Base-by-base conservation (phyloP, 1,140 invertebrate genomes). In the Mesaphorura yosii region DNA sequence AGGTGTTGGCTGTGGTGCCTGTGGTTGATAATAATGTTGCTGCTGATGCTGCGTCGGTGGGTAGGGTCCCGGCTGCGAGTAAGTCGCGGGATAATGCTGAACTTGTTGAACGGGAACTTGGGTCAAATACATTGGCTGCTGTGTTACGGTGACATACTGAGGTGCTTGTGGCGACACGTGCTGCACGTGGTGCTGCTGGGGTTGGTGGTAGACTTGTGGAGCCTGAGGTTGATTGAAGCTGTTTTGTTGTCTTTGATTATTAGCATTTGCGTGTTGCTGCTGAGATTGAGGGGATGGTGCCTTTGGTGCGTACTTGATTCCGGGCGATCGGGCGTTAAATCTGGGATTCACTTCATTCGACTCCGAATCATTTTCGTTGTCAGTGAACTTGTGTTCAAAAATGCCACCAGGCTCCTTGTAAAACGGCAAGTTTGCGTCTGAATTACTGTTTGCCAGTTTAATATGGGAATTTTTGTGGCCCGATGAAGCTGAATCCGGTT, bases 361-460 rank as follows among this genome's bases (percentile, higher is more conserved):
- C 12, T 56, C 54, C 15, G 41, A 27, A 27, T 53, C 48, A 5
- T 39, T 42, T 4, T 34, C 57, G 23, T 49, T 19, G 2, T 51
- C 38, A 34, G 37, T 12, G 14, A 38, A 53, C 15, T 53, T 48
- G 12, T 45, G 52, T 7, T 56, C 49, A 38, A 63, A 63, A 49
- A 59, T 22, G 12, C 61, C 61, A 1, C 61, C 61, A 2, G 53
- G 51, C 41, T 63, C 61, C 27, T 59, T 63, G 28, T 57, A 63
- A 50, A 63, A 63, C 20, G 61, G 61, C 4, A 63, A 48, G 17
- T 58, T 48, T 17, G 7, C 19, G 22, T 17, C 39, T 10, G 7
- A 7, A 6, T 44, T 47, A 20, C 23, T 46, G 20, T 45, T 51
- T 17, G 27, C 46, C 17, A 10, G 41, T 17, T 27, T 2, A 20